These are phyloP conservation scores for Halesus radiatus DNA, from an alignment of 1,140 invertebrate species.

Conservation along the genomic window DNA sequence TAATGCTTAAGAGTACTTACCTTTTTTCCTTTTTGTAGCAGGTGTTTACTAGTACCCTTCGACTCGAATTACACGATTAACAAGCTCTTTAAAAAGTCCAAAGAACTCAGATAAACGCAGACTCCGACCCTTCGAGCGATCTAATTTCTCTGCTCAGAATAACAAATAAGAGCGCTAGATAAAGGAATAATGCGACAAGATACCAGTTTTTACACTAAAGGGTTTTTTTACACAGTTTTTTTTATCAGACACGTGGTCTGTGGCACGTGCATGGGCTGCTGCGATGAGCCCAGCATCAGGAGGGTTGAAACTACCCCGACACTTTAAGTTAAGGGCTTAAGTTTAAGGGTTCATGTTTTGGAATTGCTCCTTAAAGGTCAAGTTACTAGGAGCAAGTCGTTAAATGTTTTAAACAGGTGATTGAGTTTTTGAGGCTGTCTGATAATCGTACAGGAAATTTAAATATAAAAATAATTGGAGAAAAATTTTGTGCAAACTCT, in stretches of 20 bases:
- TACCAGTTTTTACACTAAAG: slow-evolving; percentile 11
- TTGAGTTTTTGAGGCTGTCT: no score
- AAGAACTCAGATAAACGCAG: no score
- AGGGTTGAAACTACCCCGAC: slow-evolving; percentile 8
- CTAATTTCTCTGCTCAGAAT: not conserved
- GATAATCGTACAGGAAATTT: no score
- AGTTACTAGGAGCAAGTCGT: not conserved
- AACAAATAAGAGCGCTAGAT: slow-evolving; percentile 14
- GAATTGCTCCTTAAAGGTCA: slow-evolving; percentile 5
- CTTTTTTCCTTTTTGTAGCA: no score
- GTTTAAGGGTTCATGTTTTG: slow-evolving; percentile 1
- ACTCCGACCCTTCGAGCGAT: not conserved
- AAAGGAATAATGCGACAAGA: slow-evolving; percentile 12
- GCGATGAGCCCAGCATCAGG: slow-evolving; percentile 13
- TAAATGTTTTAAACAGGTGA: no score
- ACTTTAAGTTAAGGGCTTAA: not conserved
- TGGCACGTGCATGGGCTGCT: slow-evolving; percentile 3
- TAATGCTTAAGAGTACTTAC: no score
- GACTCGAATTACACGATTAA: no score
- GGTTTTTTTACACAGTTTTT: not conserved
- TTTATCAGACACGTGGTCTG: slow-evolving; percentile 7
- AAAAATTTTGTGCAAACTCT: no score
- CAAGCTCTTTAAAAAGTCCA: no score
- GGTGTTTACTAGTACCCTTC: no score
- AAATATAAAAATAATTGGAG: no score